These are phyloP conservation scores for Nomada ferruginata DNA, from an alignment of 2,888 invertebrate species.

Conservation along the genomic window DNA sequence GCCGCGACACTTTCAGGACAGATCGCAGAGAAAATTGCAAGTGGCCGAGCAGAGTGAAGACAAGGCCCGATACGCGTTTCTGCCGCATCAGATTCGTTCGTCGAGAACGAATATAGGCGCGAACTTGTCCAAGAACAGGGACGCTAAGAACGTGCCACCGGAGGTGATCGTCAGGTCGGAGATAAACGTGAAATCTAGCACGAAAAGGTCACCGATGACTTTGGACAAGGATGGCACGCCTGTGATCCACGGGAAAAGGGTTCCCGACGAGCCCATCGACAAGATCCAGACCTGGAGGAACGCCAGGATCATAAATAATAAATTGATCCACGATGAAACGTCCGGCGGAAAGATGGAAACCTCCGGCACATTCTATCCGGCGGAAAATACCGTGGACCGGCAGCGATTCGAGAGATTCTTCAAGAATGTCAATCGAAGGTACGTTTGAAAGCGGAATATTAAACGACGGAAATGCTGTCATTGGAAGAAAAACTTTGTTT, in stretches of 20 bases:
- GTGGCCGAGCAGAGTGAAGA: slow-evolving; percentile 28
- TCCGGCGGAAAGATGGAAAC: slow-evolving; percentile 88
- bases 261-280: slow-evolving; percentile 93
- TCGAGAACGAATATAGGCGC: slow-evolving; percentile 81
- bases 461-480: no score
- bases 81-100: slow-evolving; percentile 74
- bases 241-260: slow-evolving; percentile 92
- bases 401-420: slow-evolving; percentile 79
- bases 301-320: slow-evolving; percentile 94
- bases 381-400: slow-evolving; percentile 65
- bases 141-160: slow-evolving; percentile 87
- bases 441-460: background rate
- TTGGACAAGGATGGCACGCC: slow-evolving; percentile 91
- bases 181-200: slow-evolving; percentile 85
- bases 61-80: slow-evolving; percentile 65
- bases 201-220: slow-evolving; percentile 87
- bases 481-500: no score
- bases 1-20: slow-evolving; percentile 67
- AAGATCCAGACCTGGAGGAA: slow-evolving; percentile 93
- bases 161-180: slow-evolving; percentile 89
- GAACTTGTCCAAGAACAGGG: slow-evolving; percentile 82
- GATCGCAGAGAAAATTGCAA: slow-evolving; percentile 64
- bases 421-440: slow-evolving; percentile 80
- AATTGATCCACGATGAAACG: slow-evolving; percentile 90
- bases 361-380: slow-evolving; percentile 73